These are phyloP conservation scores for Mactra quadrangularis DNA, from an alignment of 1,140 invertebrate genomes.

Conservation along the genomic window DNA sequence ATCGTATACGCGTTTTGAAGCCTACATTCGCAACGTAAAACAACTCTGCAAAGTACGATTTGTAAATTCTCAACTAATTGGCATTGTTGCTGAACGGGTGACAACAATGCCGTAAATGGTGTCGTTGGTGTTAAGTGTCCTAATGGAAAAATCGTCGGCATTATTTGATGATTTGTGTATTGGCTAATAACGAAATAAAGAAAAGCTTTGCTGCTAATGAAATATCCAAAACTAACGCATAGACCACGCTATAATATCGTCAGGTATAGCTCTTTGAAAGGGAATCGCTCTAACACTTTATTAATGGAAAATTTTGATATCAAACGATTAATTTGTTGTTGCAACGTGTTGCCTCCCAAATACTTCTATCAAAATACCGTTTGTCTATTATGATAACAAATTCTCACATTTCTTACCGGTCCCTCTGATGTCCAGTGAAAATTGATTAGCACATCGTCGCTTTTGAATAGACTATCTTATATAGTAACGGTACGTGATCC, in stretches of 20 bases:
- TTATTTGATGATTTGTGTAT: no score
- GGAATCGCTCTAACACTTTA: not conserved
- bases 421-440: conserved; percentile 15
- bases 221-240: not conserved
- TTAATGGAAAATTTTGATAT: not conserved
- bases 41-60: no score
- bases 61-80: no score
- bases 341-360: not conserved
- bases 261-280: not conserved
- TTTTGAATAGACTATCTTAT: conserved; percentile 6
- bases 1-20: no score
- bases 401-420: conserved; percentile 5
- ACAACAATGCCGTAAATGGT: no score
- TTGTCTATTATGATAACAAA: conserved; percentile 53
- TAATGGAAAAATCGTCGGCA: no score
- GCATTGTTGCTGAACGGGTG: no score
- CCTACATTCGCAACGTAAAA: no score
- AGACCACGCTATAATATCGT: not conserved
- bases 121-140: no score
- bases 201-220: not conserved
- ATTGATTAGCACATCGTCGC: conserved; percentile 16
- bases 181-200: no score
- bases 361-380: not conserved
- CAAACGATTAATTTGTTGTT: conserved; percentile 21
- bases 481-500: conserved; percentile 37